Base-by-base conservation (phyloP, 2,113 vertebrate species). In the Acanthochromis polyacanthus region DNA sequence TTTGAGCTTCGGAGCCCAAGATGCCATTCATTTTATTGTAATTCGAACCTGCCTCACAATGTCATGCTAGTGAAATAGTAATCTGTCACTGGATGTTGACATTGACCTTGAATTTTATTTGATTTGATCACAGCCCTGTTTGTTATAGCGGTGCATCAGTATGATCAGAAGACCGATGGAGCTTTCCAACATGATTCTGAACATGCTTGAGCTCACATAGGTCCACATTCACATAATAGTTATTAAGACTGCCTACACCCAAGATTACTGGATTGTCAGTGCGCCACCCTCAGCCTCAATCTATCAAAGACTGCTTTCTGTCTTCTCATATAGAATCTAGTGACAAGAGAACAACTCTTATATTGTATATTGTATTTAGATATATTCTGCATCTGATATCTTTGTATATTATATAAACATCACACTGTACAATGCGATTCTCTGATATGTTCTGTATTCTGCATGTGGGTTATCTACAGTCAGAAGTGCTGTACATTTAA, bases 221-320 rank as follows among this genome's bases (percentile, higher is more conserved):
- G 84, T 91, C 90, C 86, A 85, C 82, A 90, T 83, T 88, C 86
- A 86, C 87, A 15, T 72, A 59, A 72, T 66, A 46, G 62, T 66
- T 50, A 60, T 46, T 48, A 71, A 46, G 67, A 84, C 83, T 63
- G 63, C 64, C 69, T 79, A 84, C 71, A 68, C 70, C 59, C 63
- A 65, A 61, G 76, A 84, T 73, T 83, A 76, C 72, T 80, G 85
- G 92, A 93, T 93, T 93, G 92, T 93, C 92, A 88, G 88, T 89
- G 89, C 91, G 57, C 83, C 85, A 76, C 76, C 86, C 83, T 85
- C 82, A 85, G 80, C 67, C 62, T 86, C 53, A 72, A 10, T 78
- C 71, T 72, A 71, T 67, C 15, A 82, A 55, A 87, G 71, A 76
- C 67, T 55, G 60, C 77, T 57, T 86, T 85, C 15, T 79, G 68